Evolutionary conservation across 2,797 vertebrate species (phyloP), one percentile per base, ranked within the genome.

Genomic region (Hapalemur alaotrensis): DNA sequence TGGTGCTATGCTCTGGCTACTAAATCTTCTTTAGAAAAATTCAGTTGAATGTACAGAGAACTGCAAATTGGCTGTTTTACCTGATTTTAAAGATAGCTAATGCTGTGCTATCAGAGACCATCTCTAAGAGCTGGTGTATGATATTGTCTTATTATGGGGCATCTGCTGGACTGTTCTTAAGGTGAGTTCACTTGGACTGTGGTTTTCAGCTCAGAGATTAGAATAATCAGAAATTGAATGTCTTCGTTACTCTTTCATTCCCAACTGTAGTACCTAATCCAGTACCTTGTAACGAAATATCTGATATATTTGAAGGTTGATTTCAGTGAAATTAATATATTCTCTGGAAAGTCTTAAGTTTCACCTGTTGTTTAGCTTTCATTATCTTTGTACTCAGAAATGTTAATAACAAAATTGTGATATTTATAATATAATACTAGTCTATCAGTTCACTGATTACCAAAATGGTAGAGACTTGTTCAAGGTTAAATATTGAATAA

Each of bases 241-340:
- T 80, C 46, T 57, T 92, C 94, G 32, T 32, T 89, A 25, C 43
- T 7, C 28, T 87, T 90, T 96, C 41, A 63, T 7, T 61, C 28
- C 38, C 54, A 87, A 30, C 1, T 67, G 2, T 87, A 82, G 46
- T 48, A 65, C 7, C 20, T 50, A 81, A 76, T 48, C 46, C 52
- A 81, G 38, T 32, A 59, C 35, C 5, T 79, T 91, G 35, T 52
- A 50, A n/a, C 87, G 18, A 85, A 89, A 61, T 63, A 54, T 9
- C 75, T 93, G n/a, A 73, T 20, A 76, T 90, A 84, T 76, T 96
- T 73, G 59, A 78, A 92, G 59, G 5, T 35, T 75, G 14, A 94
- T 94, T 63, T 88, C 30, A 35, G 4, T 79, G 48, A 89, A 88
- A 85, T 73, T 52, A 88, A 65, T 69, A 82, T 70, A 23, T 7